Conservation (phyloP, 2,797 vertebrate species). For the Crenichthys baileyi region DNA sequence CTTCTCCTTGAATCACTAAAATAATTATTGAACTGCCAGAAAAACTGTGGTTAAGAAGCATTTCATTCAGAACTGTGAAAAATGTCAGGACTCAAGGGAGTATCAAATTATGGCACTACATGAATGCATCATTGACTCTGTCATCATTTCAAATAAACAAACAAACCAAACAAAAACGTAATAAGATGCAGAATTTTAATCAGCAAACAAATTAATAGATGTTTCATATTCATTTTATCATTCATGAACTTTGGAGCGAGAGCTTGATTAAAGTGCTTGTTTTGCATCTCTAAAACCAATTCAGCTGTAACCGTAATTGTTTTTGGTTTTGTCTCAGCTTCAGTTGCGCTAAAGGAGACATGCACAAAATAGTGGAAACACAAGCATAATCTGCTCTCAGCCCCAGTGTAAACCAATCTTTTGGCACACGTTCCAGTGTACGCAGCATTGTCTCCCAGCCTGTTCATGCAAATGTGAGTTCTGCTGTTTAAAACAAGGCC, state of each 20-base stretch:
- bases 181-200: conserved; percentile 18
- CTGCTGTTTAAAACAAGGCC: not conserved
- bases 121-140: not conserved
- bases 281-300: conserved; percentile 13
- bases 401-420: conserved; percentile 6
- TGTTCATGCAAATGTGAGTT: conserved; percentile 24
- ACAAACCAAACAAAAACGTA: not conserved
- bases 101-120: not conserved
- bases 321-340: conserved; percentile 22
- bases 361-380: conserved; percentile 12
- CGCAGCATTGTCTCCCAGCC: conserved; percentile 15
- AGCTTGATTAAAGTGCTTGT: conserved; percentile 26
- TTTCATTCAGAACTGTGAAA: not conserved
- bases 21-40: not conserved
- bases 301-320: conserved; percentile 12
- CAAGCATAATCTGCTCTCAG: conserved; percentile 4
- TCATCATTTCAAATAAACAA: conserved; percentile 8
- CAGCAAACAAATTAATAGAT: conserved; percentile 9
- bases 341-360: conserved; percentile 2
- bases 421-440: conserved; percentile 18
- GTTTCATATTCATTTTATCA: conserved; percentile 17
- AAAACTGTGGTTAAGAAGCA: not conserved
- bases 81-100: not conserved
- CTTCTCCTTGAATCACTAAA: not conserved
- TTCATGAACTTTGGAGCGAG: conserved; percentile 2